Conservation (phyloP, 2,888 invertebrate genomes). For the Iphiclides podalirius region DNA sequence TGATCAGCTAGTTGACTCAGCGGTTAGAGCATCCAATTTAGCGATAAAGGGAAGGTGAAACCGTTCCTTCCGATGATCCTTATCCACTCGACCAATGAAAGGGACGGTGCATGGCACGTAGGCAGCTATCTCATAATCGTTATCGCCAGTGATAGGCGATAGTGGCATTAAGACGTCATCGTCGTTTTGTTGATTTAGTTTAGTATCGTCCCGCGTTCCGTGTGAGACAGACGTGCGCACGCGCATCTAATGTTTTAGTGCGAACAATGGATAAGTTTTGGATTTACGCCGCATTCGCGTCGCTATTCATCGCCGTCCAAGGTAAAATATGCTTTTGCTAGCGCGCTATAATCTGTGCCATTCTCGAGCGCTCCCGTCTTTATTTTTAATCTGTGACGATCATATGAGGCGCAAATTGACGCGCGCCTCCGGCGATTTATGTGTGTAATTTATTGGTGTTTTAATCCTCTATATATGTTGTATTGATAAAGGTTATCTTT, state of each 20-base stretch:
- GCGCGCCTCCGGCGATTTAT: not conserved
- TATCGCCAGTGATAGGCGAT: too few relatives aligned
- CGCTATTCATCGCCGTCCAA: constrained; percentile 3
- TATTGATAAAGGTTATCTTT: too few relatives aligned
- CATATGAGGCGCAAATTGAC: not conserved
- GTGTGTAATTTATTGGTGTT: not conserved
- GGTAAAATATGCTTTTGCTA: constrained; percentile 3
- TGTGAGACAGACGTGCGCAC: constrained; percentile 4
- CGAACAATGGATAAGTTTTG: constrained; percentile 16
- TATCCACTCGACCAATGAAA: too few relatives aligned
- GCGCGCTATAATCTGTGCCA: not conserved
- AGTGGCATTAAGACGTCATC: not conserved
- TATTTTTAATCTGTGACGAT: not conserved
- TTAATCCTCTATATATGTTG: too few relatives aligned
- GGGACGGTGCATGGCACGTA: constrained; percentile 1
- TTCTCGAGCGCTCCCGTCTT: not conserved
- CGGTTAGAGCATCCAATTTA: too few relatives aligned
- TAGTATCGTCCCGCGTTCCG: constrained; percentile 14
- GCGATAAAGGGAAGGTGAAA: too few relatives aligned
- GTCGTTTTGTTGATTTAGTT: not conserved
- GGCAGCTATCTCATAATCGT: not conserved
- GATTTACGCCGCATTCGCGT: constrained; percentile 8
- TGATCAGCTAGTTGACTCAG: too few relatives aligned
- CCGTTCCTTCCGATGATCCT: too few relatives aligned
- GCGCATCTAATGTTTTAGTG: constrained; percentile 4